A percentile compares a stretch with the other conserved stretches of the same genome.
phyloP scores from a whole-genome alignment of 2,113 vertebrate species.

The Morone chrysops region DNA sequence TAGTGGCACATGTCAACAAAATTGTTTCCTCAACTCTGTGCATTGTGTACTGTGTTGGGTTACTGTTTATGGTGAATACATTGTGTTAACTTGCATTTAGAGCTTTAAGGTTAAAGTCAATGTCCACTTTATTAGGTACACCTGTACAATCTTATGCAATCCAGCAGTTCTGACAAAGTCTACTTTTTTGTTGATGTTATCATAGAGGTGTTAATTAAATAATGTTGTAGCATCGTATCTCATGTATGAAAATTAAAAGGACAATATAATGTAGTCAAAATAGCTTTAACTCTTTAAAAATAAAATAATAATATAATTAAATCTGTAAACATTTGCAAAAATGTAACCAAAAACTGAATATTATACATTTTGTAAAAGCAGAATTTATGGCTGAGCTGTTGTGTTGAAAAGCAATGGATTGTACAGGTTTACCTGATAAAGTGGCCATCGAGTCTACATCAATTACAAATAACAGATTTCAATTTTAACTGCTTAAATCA shows the following conservation, averaged over 20 bases:
- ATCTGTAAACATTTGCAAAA: too few relatives aligned
- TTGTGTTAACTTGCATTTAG: too few relatives aligned
- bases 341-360: not conserved
- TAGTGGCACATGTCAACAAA: too few relatives aligned
- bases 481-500: not conserved
- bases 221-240: not conserved
- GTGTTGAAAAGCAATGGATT: not conserved
- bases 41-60: not conserved
- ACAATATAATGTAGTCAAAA: too few relatives aligned
- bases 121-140: too few relatives aligned
- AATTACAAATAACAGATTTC: not conserved
- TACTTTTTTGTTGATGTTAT: not conserved
- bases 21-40: not conserved
- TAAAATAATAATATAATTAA: too few relatives aligned
- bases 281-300: too few relatives aligned
- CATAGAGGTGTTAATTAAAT: not conserved
- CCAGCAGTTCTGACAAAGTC: too few relatives aligned
- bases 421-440: not conserved
- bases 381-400: not conserved
- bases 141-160: too few relatives aligned
- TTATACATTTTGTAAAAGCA: not conserved
- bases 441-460: not conserved
- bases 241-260: too few relatives aligned
- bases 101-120: too few relatives aligned
- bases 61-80: not conserved